A percentile compares a stretch with the other conserved stretches of the same genome.
Evolutionary conservation across 2,113 vertebrate species (phyloP).

Genomic region (Herpetotheres cachinnans): DNA sequence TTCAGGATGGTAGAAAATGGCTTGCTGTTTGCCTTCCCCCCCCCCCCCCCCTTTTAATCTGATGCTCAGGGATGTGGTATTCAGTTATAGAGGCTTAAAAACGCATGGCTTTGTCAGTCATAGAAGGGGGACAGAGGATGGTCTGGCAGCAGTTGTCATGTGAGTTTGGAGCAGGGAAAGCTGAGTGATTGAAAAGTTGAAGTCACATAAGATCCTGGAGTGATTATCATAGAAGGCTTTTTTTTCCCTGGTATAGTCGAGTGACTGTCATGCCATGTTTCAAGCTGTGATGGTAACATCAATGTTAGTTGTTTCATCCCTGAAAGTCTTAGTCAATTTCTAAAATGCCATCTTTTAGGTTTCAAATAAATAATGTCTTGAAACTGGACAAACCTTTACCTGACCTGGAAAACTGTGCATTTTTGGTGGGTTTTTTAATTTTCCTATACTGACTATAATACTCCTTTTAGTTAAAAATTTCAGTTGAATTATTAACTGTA

Average conservation of each 20-base stretch:
- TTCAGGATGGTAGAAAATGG: not conserved
- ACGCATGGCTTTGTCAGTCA: not conserved
- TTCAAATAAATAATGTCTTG: not conserved
- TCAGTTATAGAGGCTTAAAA: not conserved
- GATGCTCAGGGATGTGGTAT: not conserved
- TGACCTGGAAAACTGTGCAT: not conserved
- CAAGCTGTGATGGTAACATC: not conserved
- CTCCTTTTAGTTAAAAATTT: not conserved
- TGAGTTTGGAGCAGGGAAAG: not conserved
- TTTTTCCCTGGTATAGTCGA: not conserved
- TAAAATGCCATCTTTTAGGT: not conserved
- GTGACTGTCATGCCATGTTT: not conserved
- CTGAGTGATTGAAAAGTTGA: not conserved
- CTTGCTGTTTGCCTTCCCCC: too few species aligned
- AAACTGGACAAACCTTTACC: not conserved
- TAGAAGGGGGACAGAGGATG: not conserved
- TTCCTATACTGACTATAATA: not conserved
- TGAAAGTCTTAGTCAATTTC: not conserved
- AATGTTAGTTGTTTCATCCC: not conserved
- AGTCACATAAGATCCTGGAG: not conserved
- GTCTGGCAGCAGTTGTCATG: not conserved
- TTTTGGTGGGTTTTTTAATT: not conserved
- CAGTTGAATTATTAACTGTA: rapidly evolving
- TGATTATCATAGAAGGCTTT: not conserved
- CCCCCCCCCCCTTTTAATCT: not conserved